Conservation (phyloP, 2,888 invertebrate genomes). For the Tethea ocularis region DNA sequence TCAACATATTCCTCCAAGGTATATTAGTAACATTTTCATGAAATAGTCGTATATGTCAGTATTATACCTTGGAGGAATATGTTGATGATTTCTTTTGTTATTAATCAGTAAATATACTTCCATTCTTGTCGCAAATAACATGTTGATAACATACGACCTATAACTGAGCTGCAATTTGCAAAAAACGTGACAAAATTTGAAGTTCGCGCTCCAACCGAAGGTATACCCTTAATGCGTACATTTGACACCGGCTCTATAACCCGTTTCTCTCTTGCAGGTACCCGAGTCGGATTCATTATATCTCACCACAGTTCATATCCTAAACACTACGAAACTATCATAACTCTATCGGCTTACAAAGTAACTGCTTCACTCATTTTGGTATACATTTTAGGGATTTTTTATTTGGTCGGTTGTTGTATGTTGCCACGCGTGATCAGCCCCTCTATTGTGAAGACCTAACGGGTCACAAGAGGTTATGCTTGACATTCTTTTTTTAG, state of each 20-base stretch:
- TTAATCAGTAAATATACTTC: no score
- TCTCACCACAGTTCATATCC: constrained; percentile 7
- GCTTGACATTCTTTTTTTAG: constrained; percentile 24
- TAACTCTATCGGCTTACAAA: not conserved
- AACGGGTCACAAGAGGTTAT: constrained; percentile 27
- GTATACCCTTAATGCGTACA: constrained; percentile 11
- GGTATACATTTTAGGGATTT: constrained; percentile 8
- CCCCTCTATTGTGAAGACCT: constrained; percentile 42
- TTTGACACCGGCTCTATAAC: constrained; percentile 25
- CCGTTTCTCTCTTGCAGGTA: constrained; percentile 39
- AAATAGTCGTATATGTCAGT: no score
- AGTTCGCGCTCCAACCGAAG: no score
- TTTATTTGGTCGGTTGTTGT: constrained; percentile 1
- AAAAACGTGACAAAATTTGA: no score
- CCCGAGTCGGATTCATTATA: constrained; percentile 20
- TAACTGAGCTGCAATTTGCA: no score
- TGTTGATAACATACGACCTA: no score
- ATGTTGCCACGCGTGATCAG: constrained; percentile 40
- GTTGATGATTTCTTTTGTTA: no score
- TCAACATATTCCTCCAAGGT: no score
- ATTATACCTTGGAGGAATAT: no score
- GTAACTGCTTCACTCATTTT: not conserved
- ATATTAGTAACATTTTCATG: no score
- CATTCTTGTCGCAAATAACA: no score
- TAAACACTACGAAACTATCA: constrained; percentile 2